Percentiles rank a stretch among this genome's conserved stretches.
phyloP scores from a whole-genome alignment of 2,113 vertebrate genomes.

The Halichoeres trimaculatus region DNA sequence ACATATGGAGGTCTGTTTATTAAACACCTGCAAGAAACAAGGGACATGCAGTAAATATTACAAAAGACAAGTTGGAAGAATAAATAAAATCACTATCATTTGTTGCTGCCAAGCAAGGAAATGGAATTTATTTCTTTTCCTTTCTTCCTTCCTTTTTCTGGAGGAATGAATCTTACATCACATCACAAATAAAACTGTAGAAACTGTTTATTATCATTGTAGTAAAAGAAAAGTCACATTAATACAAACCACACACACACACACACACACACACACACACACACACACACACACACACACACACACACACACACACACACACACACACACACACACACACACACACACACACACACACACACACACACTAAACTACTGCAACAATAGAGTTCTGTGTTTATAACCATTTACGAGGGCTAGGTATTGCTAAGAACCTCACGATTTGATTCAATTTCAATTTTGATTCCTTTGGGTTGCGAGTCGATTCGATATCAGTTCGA shows the following conservation, averaged over 20 bases:
- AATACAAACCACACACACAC: conserved; percentile 1
- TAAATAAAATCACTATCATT: conserved; percentile 5
- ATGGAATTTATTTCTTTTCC: not conserved
- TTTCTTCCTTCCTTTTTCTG: not conserved
- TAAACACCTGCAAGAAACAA: not conserved
- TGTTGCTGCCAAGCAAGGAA: not conserved
- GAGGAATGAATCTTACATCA: not conserved
- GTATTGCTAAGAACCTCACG: too few species aligned
- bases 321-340: too few species aligned
- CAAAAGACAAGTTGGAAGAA: not conserved
- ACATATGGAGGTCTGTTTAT: conserved; percentile 15
- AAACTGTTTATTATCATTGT: not conserved
- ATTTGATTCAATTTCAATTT: too few species aligned
- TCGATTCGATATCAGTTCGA: too few species aligned
- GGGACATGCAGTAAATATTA: not conserved
- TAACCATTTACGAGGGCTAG: too few species aligned
- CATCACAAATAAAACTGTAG: not conserved
- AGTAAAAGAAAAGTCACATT: not conserved
- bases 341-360: too few species aligned
- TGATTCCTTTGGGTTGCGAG: too few species aligned
- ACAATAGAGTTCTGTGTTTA: too few species aligned
- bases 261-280: too few species aligned
- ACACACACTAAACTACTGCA: too few species aligned
- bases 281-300: too few species aligned
- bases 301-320: too few species aligned